phyloP scores from a whole-genome alignment of 2,888 invertebrate species.

The Hypena proboscidalis region DNA sequence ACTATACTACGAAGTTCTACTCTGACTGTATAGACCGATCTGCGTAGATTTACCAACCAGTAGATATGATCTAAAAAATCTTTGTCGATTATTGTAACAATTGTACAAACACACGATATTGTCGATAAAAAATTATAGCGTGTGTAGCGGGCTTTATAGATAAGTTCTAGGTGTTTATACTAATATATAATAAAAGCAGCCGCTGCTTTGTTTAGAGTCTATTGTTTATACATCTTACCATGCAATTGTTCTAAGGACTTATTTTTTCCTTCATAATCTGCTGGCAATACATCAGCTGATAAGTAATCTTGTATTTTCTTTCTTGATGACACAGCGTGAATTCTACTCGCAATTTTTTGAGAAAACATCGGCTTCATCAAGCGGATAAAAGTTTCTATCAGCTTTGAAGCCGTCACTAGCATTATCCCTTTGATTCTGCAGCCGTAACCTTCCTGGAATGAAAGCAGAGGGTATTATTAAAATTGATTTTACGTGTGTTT shows the following conservation, averaged over 20 bases:
- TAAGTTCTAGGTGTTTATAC: background rate
- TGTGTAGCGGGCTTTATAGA: too few species aligned
- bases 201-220: too few species aligned
- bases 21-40: too few species aligned
- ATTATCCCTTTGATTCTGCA: slow-evolving; percentile 1
- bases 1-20: too few species aligned
- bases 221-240: too few species aligned
- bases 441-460: slow-evolving; percentile 2
- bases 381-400: background rate
- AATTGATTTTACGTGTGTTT: too few species aligned
- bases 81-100: too few species aligned
- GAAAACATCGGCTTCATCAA: background rate
- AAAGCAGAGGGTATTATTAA: too few species aligned
- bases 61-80: too few species aligned
- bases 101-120: too few species aligned
- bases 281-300: background rate
- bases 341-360: background rate
- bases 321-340: background rate
- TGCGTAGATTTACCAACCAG: too few species aligned
- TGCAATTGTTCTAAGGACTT: background rate
- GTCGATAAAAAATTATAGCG: too few species aligned
- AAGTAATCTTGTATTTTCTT: background rate
- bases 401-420: background rate
- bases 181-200: background rate
- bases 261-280: slow-evolving; percentile 3